phyloP scores from a whole-genome alignment of 1,140 invertebrate species.

The Protaetia brevitarsis region DNA sequence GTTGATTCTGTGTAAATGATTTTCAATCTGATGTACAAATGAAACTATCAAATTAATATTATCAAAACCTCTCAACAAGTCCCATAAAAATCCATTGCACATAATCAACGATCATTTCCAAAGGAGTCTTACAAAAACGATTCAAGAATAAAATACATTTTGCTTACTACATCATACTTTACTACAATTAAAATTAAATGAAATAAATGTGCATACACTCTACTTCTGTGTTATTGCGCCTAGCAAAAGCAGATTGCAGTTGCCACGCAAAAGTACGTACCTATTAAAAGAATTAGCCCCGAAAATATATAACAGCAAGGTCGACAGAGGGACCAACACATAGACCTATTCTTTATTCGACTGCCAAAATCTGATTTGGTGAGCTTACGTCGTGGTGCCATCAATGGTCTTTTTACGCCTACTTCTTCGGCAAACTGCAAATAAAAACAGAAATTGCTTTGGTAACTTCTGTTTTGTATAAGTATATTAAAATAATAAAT shows the following conservation, averaged over 20 bases:
- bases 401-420: slow-evolving; percentile 69
- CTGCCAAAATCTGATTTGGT: slow-evolving; percentile 47
- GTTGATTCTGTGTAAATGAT: no score
- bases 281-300: slow-evolving; percentile 56
- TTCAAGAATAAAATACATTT: background rate
- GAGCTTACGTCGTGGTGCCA: slow-evolving; percentile 67
- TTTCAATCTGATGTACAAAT: no score
- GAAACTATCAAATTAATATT: no score
- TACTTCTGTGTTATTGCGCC: background rate
- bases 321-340: slow-evolving; percentile 56
- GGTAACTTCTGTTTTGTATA: no score
- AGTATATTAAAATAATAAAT: background rate
- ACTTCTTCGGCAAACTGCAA: slow-evolving; percentile 65
- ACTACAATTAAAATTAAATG: background rate
- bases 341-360: slow-evolving; percentile 52
- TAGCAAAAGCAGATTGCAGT: background rate
- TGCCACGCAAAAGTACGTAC: slow-evolving; percentile 37
- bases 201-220: background rate
- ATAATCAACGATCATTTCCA: no score
- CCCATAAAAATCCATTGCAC: no score
- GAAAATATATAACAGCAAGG: slow-evolving; percentile 61
- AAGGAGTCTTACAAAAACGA: no score
- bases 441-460: background rate
- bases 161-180: background rate
- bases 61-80: no score